Conservation (phyloP, 2,113 vertebrate species). For the Prionailurus viverrinus region DNA sequence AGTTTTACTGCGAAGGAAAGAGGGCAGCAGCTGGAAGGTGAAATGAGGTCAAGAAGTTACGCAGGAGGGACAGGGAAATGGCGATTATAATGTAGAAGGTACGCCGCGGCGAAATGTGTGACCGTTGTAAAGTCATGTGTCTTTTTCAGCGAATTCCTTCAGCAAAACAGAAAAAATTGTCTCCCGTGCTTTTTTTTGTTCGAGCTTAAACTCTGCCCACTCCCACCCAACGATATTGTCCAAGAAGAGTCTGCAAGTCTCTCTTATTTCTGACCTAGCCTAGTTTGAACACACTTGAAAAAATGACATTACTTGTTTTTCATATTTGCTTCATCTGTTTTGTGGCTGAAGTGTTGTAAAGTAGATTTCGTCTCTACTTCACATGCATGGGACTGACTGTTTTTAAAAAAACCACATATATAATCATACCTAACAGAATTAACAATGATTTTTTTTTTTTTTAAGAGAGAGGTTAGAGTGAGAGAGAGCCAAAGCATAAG, state of each 20-base stretch:
- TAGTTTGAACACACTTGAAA: background rate
- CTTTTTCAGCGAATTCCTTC: background rate
- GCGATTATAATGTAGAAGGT: background rate
- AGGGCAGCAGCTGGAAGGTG: background rate
- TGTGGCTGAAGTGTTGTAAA: slow-evolving; percentile 33
- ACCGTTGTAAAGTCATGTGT: background rate
- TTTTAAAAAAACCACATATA: background rate
- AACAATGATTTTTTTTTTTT: background rate
- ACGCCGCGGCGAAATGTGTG: background rate
- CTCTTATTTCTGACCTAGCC: background rate
- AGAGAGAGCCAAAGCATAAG: too few species aligned
- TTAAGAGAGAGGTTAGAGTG: too few species aligned
- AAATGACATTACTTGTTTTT: background rate
- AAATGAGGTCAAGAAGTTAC: background rate
- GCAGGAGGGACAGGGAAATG: background rate
- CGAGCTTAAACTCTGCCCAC: background rate
- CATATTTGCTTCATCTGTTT: background rate
- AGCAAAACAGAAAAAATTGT: slow-evolving; percentile 8
- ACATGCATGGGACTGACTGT: background rate
- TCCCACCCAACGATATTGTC: background rate
- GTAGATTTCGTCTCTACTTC: slow-evolving; percentile 20
- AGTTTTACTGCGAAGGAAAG: slow-evolving; percentile 2
- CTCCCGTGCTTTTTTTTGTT: background rate
- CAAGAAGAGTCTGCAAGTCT: background rate
- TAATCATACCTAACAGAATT: background rate